Percentiles rank a stretch among this genome's conserved stretches.
Conservation (phyloP, 2,888 invertebrate genomes). For the Polyploca ridens region DNA sequence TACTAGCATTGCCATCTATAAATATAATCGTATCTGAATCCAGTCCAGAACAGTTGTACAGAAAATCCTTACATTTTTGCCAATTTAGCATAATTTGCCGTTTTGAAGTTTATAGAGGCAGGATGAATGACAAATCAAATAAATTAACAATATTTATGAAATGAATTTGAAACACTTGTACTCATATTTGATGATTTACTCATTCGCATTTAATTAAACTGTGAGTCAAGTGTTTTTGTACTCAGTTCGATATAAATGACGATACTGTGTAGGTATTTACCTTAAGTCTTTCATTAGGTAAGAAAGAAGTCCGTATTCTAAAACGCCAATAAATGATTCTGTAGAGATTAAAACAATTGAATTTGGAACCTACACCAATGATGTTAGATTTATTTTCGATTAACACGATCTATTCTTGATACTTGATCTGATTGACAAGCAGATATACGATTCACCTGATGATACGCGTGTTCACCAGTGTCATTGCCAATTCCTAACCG, state of each 20-base stretch:
- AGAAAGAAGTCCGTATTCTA: too few species aligned
- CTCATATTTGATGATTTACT: background rate
- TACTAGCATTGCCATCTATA: background rate
- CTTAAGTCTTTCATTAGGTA: background rate
- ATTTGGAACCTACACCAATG: too few species aligned
- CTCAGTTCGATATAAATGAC: background rate
- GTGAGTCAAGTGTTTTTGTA: background rate
- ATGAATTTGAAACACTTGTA: background rate
- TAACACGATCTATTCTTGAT: too few species aligned
- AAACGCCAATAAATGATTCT: too few species aligned
- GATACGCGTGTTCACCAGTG: too few species aligned
- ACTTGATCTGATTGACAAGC: too few species aligned
- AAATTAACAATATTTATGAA: background rate
- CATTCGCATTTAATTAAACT: background rate
- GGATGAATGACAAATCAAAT: too few species aligned
- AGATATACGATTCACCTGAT: too few species aligned
- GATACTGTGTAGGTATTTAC: background rate
- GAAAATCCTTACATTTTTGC: background rate
- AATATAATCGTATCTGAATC: background rate
- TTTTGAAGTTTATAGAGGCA: too few species aligned
- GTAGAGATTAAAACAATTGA: too few species aligned
- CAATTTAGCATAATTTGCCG: background rate
- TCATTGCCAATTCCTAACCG: too few species aligned
- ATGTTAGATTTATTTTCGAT: too few species aligned
- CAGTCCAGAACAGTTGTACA: constrained; percentile 4